Percentiles rank a stretch among this genome's conserved stretches.
These are phyloP conservation scores for Hipposideros armiger DNA, from an alignment of 2,113 vertebrate genomes.

Conservation along the genomic window DNA sequence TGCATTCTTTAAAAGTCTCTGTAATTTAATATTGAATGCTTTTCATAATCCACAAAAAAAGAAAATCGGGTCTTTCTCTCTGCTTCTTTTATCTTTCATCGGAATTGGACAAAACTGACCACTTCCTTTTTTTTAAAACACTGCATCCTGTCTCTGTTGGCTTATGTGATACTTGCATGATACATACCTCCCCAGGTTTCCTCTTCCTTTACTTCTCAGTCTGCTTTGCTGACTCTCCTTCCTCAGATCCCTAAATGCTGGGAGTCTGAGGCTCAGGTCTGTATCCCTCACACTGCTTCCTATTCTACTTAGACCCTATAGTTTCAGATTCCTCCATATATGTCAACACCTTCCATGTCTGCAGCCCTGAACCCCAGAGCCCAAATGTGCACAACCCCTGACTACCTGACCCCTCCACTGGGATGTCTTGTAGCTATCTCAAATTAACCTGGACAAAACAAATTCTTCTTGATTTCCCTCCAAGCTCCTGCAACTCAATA, in stretches of 20 bases:
- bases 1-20: background rate
- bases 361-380: background rate
- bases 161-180: accelerated
- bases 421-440: background rate
- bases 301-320: accelerated
- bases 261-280: background rate
- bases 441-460: background rate
- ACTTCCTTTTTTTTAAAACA: background rate
- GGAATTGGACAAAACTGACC: accelerated
- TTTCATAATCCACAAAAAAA: background rate
- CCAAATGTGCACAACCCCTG: too few species aligned
- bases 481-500: background rate
- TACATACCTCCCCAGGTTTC: background rate
- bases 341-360: background rate
- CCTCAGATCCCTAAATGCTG: background rate
- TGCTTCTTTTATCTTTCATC: background rate
- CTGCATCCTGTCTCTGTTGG: accelerated
- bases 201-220: background rate
- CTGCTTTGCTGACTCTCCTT: background rate
- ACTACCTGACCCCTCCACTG: background rate
- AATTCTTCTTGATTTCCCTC: background rate
- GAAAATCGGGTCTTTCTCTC: background rate
- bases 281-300: too few species aligned
- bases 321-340: background rate
- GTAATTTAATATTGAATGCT: background rate